Conservation (phyloP, 2,888 invertebrate species). For the Cheilosia vernalis region DNA sequence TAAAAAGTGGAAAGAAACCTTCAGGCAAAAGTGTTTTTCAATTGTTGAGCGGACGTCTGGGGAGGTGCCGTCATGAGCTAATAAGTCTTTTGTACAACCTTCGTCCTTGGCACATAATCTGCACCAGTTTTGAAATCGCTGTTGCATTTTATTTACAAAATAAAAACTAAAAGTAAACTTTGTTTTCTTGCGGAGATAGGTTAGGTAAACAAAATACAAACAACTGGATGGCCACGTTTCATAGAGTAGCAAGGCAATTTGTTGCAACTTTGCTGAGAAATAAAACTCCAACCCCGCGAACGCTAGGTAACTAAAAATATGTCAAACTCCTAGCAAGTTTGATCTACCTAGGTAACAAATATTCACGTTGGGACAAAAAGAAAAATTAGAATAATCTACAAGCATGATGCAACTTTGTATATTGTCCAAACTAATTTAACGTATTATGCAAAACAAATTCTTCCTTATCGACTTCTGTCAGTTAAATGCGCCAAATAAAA, state of each 20-base stretch:
- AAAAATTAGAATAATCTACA: too few species aligned
- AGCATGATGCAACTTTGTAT: too few species aligned
- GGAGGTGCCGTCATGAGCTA: neutral
- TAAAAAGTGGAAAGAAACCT: neutral
- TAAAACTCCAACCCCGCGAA: too few species aligned
- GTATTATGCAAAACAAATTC: too few species aligned
- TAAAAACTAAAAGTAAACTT: neutral
- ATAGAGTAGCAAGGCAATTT: neutral
- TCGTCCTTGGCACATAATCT: constrained; percentile 48
- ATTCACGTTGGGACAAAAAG: too few species aligned
- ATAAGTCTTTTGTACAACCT: constrained; percentile 3
- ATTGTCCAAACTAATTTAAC: too few species aligned
- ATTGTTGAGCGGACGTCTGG: constrained; percentile 16
- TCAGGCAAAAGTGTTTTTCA: constrained; percentile 43
- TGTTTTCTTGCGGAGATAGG: neutral
- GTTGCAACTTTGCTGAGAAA: too few species aligned
- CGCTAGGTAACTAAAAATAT: too few species aligned
- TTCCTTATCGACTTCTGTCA: too few species aligned
- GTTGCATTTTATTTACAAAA: constrained; percentile 27
- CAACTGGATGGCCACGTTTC: neutral
- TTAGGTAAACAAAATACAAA: constrained; percentile 12
- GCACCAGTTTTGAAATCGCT: constrained; percentile 42
- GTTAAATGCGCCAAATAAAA: too few species aligned
- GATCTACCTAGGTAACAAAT: too few species aligned
- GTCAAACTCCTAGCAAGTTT: too few species aligned